Base-by-base conservation (phyloP, 2,113 vertebrate genomes). In the Alexandromys fortis region DNA sequence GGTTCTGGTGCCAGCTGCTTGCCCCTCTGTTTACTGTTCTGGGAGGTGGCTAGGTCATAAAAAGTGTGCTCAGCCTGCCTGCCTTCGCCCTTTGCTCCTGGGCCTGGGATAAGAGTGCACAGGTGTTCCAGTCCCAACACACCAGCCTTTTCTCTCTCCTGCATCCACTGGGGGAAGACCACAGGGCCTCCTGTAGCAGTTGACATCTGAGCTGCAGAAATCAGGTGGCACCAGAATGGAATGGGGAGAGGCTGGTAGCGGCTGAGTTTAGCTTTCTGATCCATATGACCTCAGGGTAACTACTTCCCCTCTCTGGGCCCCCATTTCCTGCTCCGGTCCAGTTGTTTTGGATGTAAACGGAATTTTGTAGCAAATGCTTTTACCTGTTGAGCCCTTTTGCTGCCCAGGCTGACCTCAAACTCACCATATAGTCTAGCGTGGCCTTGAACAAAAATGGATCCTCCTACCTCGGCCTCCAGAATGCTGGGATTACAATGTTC, bases 11-110 rank as follows among this genome's bases (percentile, higher is more conserved):
- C 94, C 97, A 96, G 91, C 93, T 81, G 88, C 94, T 78, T 88
- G 47, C 14, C 85, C 73, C 95, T 95, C 79, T 97, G 94, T 97
- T 97, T 96, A 95, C 89, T 96, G 89, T 98, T 97, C 97, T 95
- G 96, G 97, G 97, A 97, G 92, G 96, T 89, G 96, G 89, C 95
- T 89, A 24, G n/a, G 94, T 90, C 94, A 92, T 98, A 96, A 97
- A 97, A 76, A 52, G 52, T 55, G 67, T 90, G 35, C 1, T 0
- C 19, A 82, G 72, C 86, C 79, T 86, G 75, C 63, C 78, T 67
- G 67, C 58, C 72, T 35, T 75, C 0, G 93, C 97, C 94, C 96
- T 97, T 97, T 97, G 97, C 94, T 92, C 97, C 67, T 17, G 19
- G 86, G 55, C 88, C 79, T 35, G 28, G 65, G 86, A 55, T 78